Conservation (phyloP, 2,888 invertebrate genomes). For the Cephus nigrinus region DNA sequence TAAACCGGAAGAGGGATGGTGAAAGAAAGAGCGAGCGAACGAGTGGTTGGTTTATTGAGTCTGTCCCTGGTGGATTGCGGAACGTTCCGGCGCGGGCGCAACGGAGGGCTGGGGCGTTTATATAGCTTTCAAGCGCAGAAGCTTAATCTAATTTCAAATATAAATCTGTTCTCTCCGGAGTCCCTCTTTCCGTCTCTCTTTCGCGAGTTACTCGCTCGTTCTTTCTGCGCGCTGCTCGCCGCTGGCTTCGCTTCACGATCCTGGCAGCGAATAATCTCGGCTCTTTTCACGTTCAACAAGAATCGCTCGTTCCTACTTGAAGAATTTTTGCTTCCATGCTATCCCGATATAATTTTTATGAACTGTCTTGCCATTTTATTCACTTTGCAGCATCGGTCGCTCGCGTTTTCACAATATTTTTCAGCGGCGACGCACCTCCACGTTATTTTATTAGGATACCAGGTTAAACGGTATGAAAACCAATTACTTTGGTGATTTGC, state of each 20-base stretch:
- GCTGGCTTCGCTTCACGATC: conserved; percentile 46
- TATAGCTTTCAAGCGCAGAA: conserved; percentile 66
- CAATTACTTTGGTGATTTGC: conserved; percentile 55
- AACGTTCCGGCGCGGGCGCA: conserved; percentile 43
- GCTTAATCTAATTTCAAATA: conserved; percentile 67
- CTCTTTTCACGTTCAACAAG: conserved; percentile 24
- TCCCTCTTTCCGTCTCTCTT: conserved; percentile 37
- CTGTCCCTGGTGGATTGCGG: conserved; percentile 55
- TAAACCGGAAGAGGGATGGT: conserved; percentile 21
- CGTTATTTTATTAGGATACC: background rate
- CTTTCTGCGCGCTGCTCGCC: conserved; percentile 8
- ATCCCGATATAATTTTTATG: background rate
- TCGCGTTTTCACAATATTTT: background rate
- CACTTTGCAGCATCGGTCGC: background rate
- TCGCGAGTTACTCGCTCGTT: conserved; percentile 17
- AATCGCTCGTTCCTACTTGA: background rate
- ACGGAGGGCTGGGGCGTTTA: conserved; percentile 57
- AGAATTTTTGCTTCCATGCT: background rate
- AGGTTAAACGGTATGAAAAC: conserved; percentile 49
- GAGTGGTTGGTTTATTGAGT: conserved; percentile 63
- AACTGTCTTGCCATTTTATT: background rate
- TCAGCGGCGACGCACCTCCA: background rate
- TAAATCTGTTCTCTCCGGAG: conserved; percentile 62
- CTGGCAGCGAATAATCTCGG: conserved; percentile 52
- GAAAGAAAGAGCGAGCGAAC: conserved; percentile 49